Evolutionary conservation across 2,797 vertebrate species (phyloP), one percentile per base, ranked within the genome.

Genomic region (Chelon labrosus): DNA sequence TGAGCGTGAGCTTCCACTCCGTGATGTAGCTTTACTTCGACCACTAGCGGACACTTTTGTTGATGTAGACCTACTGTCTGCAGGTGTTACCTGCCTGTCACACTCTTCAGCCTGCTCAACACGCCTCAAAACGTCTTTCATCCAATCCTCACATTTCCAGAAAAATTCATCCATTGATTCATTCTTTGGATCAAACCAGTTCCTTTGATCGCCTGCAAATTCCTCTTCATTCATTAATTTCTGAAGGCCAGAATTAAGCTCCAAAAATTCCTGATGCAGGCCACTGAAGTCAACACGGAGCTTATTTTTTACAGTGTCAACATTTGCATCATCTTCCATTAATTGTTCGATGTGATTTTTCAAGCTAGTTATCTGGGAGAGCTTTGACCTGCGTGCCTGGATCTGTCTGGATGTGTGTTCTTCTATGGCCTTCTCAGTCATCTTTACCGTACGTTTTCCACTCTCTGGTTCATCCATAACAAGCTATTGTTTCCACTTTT

Each of bases 41-140:
- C 0, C 4, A 22, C 9, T 65, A 8, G 3, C 47, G 0, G 13
- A 51, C 10, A 6, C 3, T 19, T 54, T 57, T 14, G 52, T 37
- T 22, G 42, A 31, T 11, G 51, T 41, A 37, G 73, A 75, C 37
- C 50, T 68, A 22, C 37, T 55, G 17, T 68, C 51, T 62, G 31
- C 17, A 20, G 12, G 53, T 12, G 9, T 10, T 42, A 53, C 6
- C 17, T 17, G 49, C 53, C n/a, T n/a, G 8, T 52, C 47, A 31
- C 31, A 49, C 2, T 31, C 46, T 35, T 65, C 53, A 3, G 35
- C 60, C 17, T 50, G 17, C 3, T 50, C 37, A 51, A 22, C 5
- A 2, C 9, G 35, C 13, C 51, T 35, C 22, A 64, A 3, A 0
- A 57, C 12, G 0, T 65, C 61, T 42, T 64, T 65, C 70, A 65